phyloP scores from a whole-genome alignment of 2,888 invertebrate genomes.

The Neria commutata region DNA sequence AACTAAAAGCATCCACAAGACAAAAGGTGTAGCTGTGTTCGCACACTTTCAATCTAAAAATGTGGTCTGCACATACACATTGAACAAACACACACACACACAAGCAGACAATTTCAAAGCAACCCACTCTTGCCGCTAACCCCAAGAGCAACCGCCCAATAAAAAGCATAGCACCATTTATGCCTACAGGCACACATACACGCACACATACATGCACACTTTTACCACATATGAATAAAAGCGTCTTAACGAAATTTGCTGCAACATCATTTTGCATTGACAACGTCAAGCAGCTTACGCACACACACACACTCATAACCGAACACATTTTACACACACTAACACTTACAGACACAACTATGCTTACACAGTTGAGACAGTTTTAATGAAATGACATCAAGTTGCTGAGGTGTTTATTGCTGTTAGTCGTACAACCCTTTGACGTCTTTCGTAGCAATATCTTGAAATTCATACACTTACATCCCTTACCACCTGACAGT shows the following conservation, averaged over 20 bases:
- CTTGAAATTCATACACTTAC: conserved; percentile 31
- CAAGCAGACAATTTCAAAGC: neutral
- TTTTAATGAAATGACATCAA: conserved; percentile 58
- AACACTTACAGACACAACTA: neutral
- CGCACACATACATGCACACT: neutral
- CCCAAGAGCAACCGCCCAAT: neutral
- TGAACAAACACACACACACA: conserved; percentile 4
- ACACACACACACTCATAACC: conserved; percentile 23
- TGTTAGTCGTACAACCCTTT: conserved; percentile 30
- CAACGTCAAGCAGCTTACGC: conserved; percentile 6
- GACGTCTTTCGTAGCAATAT: conserved; percentile 16
- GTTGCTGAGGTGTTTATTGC: conserved; percentile 57
- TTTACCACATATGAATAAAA: neutral
- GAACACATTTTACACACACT: conserved; percentile 26
- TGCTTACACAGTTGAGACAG: conserved; percentile 33
- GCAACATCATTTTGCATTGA: conserved; percentile 7
- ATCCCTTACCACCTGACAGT: conserved; percentile 10
- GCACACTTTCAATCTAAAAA: neutral
- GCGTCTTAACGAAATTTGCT: neutral
- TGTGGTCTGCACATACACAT: neutral
- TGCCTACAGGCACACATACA: neutral
- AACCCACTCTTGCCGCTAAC: neutral
- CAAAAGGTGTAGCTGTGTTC: neutral
- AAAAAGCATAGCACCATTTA: conserved; percentile 1
- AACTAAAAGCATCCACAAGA: neutral